phyloP scores from a whole-genome alignment of 2,888 invertebrate species.

The Rhingia campestris region DNA sequence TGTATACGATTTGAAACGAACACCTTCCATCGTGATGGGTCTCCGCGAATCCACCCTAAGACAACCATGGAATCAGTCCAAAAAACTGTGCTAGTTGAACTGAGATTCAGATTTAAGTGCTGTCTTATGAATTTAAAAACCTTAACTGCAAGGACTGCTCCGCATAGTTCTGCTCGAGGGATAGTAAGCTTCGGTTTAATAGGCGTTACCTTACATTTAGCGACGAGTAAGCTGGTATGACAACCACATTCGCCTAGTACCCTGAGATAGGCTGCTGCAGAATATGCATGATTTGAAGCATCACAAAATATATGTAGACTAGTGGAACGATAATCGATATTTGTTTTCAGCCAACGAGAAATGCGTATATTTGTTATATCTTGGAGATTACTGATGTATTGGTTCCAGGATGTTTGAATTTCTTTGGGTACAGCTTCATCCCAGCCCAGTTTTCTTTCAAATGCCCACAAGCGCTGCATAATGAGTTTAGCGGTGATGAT shows the following conservation, averaged over 20 bases:
- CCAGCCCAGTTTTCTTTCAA: constrained; percentile 7
- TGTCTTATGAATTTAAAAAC: constrained; percentile 26
- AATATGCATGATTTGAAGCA: constrained; percentile 40
- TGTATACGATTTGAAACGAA: constrained; percentile 35
- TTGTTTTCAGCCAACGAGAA: constrained; percentile 29
- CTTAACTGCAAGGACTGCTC: constrained; percentile 27
- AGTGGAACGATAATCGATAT: constrained; percentile 1
- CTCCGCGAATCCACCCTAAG: constrained; percentile 35
- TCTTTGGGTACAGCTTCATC: constrained; percentile 22
- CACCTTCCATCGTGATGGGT: constrained; percentile 18
- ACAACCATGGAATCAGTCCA: too few species aligned
- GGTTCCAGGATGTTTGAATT: constrained; percentile 15
- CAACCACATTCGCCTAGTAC: constrained; percentile 4
- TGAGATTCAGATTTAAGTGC: constrained; percentile 6
- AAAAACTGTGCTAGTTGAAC: constrained; percentile 12
- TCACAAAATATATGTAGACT: constrained; percentile 53
- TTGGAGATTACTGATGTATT: constrained; percentile 16
- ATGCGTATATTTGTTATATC: constrained; percentile 17
- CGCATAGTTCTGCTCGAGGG: constrained; percentile 51
- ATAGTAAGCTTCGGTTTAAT: constrained; percentile 27
- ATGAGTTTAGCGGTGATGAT: constrained; percentile 49
- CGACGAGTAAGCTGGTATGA: constrained; percentile 9
- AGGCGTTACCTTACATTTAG: constrained; percentile 23
- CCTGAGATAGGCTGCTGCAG: constrained; percentile 39
- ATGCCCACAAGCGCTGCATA: constrained; percentile 33